A percentile compares a stretch with the other conserved stretches of the same genome.
Evolutionary conservation across 2,113 vertebrate genomes (phyloP).

Genomic region (Pyxicephalus adspersus): DNA sequence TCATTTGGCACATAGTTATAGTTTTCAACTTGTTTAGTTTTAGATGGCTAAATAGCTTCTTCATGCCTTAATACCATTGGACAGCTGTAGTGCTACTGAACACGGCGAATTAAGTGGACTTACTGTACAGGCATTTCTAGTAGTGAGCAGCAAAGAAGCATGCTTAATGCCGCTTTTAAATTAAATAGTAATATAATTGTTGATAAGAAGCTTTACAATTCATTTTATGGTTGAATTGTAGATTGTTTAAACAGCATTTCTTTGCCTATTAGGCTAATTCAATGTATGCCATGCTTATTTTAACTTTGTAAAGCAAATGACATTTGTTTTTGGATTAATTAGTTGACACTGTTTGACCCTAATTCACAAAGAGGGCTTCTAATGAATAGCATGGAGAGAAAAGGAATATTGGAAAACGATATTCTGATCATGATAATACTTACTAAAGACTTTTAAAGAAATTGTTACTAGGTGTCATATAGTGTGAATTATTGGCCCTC

Average conservation of each 20-base stretch:
- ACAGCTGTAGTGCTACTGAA: slow-evolving; percentile 63
- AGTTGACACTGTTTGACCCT: slow-evolving; percentile 71
- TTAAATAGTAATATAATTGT: slow-evolving; percentile 65
- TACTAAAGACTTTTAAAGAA: too few species aligned
- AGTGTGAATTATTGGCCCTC: too few species aligned
- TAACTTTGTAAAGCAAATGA: slow-evolving; percentile 64
- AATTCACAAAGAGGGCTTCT: slow-evolving; percentile 68
- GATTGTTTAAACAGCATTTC: slow-evolving; percentile 65
- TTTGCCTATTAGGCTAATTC: slow-evolving; percentile 72
- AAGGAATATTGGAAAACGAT: slow-evolving; percentile 41
- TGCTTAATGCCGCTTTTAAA: slow-evolving; percentile 63
- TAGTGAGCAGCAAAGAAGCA: slow-evolving; percentile 61
- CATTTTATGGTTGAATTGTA: slow-evolving; percentile 67
- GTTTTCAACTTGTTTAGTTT: slow-evolving; percentile 12
- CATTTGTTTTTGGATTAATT: slow-evolving; percentile 69
- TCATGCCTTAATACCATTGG: slow-evolving; percentile 35
- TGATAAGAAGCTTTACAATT: slow-evolving; percentile 68
- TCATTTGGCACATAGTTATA: slow-evolving; percentile 26
- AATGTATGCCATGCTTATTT: slow-evolving; percentile 63
- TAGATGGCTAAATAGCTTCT: slow-evolving; percentile 28
- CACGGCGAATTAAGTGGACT: slow-evolving; percentile 58
- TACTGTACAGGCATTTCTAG: slow-evolving; percentile 52
- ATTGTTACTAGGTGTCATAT: too few species aligned
- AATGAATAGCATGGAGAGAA: slow-evolving; percentile 71
- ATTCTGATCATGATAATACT: too few species aligned